Evolutionary conservation across 2,888 invertebrate species (phyloP), one percentile per base, ranked within the genome.

Genomic region (Scaptomyza caliginosa): DNA sequence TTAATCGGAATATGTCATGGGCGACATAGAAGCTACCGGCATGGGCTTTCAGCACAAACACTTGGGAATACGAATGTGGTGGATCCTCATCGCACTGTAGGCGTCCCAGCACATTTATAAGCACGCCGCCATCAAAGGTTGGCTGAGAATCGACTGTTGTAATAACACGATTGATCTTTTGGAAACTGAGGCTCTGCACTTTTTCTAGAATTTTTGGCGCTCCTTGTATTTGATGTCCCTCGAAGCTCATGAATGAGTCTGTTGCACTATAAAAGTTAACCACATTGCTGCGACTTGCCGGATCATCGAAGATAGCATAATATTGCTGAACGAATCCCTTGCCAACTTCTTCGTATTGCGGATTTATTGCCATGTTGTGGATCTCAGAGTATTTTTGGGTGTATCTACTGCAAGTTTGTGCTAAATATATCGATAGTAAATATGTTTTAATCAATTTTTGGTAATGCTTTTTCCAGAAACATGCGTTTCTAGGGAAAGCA

Each of bases 71-170:
- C 62, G 97, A 96, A 90, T 98, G 98, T 88, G 98, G 96, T 75
- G 97, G 98, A 92, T 99, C 98, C 49, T 98, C 98, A 90, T 99
- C 98, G 89, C 97, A 97, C 98, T 98, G 96, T 89, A 99, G 93
- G 93, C 98, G 96, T 86, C 99, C 99, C 83, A 98, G 93, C 54
- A 99, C 99, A 93, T 96, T 96, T 82, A 99, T 97, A 91, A 99
- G 92, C 79, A 99, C 96, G 71, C 98, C 98, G 63, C 98, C 99
- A 92, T 98, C 99, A 89, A 97, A 96, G 94, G 97, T 98, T 10
- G 99, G 99, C 92, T 99, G 99, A 45, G 97, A 97, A 91, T 99
- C 99, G 68, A 98, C 95, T 17, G 97, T 96, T 62, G 98, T 98
- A 90, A 99, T 95, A 89, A 95, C 94, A 92, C 98, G 95, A 91